These are phyloP conservation scores for Epizoanthus ramosus DNA, from an alignment of 92 coral and sea anemone genomes.

Conservation along the genomic window DNA sequence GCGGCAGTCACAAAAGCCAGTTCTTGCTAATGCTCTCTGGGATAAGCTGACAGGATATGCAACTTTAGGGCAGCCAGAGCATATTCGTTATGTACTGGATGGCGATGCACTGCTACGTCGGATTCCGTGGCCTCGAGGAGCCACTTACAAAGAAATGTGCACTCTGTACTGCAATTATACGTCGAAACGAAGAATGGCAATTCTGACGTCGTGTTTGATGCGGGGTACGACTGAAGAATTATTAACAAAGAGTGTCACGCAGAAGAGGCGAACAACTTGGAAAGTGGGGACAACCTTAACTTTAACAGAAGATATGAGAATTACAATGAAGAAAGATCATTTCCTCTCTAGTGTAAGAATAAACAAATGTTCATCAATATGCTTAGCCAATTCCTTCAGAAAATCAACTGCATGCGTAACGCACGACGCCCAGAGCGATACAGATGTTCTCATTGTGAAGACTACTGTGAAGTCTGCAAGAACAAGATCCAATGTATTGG, in stretches of 20 bases:
- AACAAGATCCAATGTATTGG: slow-evolving; percentile 29
- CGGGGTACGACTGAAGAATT: slow-evolving; percentile 36
- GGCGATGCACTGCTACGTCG: too few species aligned
- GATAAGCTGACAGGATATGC: too few species aligned
- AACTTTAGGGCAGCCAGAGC: too few species aligned
- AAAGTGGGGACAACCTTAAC: too few species aligned
- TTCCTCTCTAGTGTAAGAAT: slow-evolving; percentile 52
- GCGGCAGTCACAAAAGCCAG: too few species aligned
- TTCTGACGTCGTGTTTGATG: slow-evolving; percentile 45
- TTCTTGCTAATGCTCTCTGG: too few species aligned
- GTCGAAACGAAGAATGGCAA: slow-evolving; percentile 17
- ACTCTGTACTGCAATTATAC: slow-evolving; percentile 35
- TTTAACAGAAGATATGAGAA: slow-evolving; percentile 42
- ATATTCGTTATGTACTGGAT: too few species aligned
- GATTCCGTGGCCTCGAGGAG: too few species aligned
- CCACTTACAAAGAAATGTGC: too few species aligned
- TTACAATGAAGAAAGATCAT: slow-evolving; percentile 40
- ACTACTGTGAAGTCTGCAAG: slow-evolving; percentile 50
- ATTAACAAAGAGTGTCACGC: slow-evolving; percentile 38
- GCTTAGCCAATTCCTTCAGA: slow-evolving; percentile 27
- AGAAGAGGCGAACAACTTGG: slow-evolving; percentile 36
- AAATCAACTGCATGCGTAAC: too few species aligned
- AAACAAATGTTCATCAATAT: slow-evolving; percentile 43
- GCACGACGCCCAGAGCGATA: slow-evolving; percentile 52
- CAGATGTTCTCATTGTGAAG: slow-evolving; percentile 52